These are phyloP conservation scores for Marronus borbonicus DNA, from an alignment of 2,888 invertebrate species.

Conservation along the genomic window DNA sequence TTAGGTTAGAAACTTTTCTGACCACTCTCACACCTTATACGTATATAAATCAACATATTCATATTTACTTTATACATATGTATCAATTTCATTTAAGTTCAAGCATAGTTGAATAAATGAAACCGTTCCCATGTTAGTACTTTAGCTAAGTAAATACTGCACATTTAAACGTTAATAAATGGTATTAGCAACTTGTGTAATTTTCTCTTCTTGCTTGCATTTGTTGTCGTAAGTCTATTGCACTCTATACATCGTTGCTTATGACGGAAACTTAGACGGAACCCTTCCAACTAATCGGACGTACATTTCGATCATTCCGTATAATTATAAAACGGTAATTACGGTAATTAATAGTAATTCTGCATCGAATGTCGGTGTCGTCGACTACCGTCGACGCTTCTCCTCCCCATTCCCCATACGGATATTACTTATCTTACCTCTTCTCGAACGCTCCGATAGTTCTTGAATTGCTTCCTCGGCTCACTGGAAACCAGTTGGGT, in stretches of 20 bases:
- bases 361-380: conserved; percentile 43
- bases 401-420: background rate
- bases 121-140: no score
- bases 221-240: background rate
- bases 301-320: conserved; percentile 50
- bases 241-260: background rate
- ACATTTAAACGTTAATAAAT: no score
- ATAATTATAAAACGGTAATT: conserved; percentile 50
- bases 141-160: no score
- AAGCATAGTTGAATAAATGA: no score
- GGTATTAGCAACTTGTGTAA: no score
- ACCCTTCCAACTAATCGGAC: conserved; percentile 47
- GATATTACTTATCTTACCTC: conserved; percentile 14
- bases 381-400: conserved; percentile 7
- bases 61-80: no score
- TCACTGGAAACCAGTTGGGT: conserved; percentile 38
- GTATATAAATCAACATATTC: no score
- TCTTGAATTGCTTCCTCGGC: conserved; percentile 31
- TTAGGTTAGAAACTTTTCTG: no score
- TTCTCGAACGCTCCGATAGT: conserved; percentile 29
- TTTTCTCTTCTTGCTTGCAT: no score
- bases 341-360: conserved; percentile 50
- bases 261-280: conserved; percentile 20
- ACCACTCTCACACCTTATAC: no score
- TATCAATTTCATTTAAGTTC: no score